phyloP scores from a whole-genome alignment of 2,113 vertebrate species.

The Callospermophilus lateralis region DNA sequence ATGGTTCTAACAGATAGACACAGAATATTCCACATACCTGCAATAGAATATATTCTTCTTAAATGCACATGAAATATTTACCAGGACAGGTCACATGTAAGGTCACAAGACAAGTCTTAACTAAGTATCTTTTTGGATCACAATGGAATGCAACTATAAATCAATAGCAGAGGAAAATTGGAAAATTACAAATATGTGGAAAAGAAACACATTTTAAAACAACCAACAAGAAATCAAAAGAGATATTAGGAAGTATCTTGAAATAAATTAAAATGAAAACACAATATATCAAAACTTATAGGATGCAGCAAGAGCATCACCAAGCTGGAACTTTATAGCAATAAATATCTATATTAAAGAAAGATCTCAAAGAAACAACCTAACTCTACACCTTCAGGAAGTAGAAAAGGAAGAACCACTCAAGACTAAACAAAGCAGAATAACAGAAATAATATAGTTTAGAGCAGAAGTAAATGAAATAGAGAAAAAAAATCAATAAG shows the following conservation, averaged over 20 bases:
- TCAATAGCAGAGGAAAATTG: no score
- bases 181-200: no score
- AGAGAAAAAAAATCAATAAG: not conserved
- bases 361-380: not conserved
- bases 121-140: not conserved
- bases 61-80: not conserved
- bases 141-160: no score
- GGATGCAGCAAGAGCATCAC: not conserved
- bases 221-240: no score
- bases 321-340: not conserved
- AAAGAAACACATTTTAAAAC: no score
- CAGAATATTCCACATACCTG: not conserved
- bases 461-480: constrained; percentile 6
- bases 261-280: not conserved
- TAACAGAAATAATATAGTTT: constrained; percentile 2
- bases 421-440: constrained; percentile 9
- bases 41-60: not conserved
- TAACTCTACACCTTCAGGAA: not conserved
- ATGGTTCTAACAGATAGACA: not conserved
- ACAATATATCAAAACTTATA: not conserved
- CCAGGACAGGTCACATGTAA: no score
- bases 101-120: no score
- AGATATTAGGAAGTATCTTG: no score
- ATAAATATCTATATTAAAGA: not conserved
- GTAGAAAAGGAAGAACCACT: not conserved